Evolutionary conservation across 2,797 vertebrate species (phyloP).

Genomic region (Notolepis coatsorum): DNA sequence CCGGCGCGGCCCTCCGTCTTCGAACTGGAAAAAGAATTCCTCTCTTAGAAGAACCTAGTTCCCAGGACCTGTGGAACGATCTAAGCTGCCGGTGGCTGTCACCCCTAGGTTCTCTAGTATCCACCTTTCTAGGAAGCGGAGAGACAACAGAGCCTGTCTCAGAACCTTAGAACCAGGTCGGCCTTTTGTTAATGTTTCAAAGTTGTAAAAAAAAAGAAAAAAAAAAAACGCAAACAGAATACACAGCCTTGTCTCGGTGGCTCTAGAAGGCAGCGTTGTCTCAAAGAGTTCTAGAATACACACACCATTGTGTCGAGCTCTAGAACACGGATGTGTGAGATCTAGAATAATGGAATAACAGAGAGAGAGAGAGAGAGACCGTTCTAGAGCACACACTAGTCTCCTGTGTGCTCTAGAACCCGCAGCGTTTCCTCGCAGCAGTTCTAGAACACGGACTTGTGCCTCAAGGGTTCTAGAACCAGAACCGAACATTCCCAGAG

Average conservation of each 20-base stretch:
- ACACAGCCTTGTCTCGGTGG: constrained; percentile 27
- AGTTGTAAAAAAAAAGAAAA: constrained; percentile 33
- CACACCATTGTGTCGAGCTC: constrained; percentile 2
- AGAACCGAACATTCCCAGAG: not conserved
- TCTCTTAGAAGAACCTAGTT: constrained; percentile 81
- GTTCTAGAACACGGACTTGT: constrained; percentile 11
- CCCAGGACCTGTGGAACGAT: constrained; percentile 23
- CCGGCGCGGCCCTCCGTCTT: constrained; percentile 81
- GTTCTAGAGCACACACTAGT: too few species aligned
- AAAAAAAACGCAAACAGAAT: too few species aligned
- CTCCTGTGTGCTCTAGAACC: too few species aligned
- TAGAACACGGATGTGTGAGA: too few species aligned
- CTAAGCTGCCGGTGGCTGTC: constrained; percentile 31
- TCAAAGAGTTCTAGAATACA: constrained; percentile 17
- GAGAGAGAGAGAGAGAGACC: too few species aligned
- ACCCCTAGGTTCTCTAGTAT: constrained; percentile 1
- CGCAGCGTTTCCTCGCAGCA: too few species aligned
- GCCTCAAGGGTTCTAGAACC: not conserved
- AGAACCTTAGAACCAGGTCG: constrained; percentile 55
- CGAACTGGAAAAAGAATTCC: constrained; percentile 91
- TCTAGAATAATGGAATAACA: too few species aligned
- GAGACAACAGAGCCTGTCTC: constrained; percentile 13
- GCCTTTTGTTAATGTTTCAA: constrained; percentile 34
- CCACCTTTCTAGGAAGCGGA: constrained; percentile 18
- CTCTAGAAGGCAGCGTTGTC: constrained; percentile 12